Base-by-base conservation (phyloP, 64 coral and sea anemone species). In the Porites lutea region DNA sequence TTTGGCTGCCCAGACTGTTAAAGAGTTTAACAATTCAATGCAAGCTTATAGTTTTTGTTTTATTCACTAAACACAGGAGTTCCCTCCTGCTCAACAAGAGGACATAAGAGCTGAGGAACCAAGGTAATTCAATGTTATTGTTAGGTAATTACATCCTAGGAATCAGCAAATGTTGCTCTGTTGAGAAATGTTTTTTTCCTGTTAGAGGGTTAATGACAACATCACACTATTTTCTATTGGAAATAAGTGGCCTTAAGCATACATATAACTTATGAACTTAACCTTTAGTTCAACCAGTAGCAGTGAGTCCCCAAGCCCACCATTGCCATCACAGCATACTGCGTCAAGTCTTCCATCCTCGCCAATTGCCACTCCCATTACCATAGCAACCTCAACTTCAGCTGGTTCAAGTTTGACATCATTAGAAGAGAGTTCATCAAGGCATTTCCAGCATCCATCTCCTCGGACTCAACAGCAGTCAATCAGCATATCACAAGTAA, bases 361-460 rank as follows among this genome's bases (percentile, higher is more conserved):
- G 22, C 48, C 95, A 20, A 59, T 94, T 46, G 84, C 54, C 23
- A 83, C 78, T 13, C 88, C 95, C 19, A 45, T 91, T n/a, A 94
- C 92, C 16, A 81, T 94, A 55, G 95, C 95, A 37, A 90, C 95
- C 4, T 83, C 92, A 54, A 89, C 95, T 68, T 94, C 92, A 68
- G 90, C 87, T 48, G 83, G 92, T 63, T 88, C 92, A 54, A 94
- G 92, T 91, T 57, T 94, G 76, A 91, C 88, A 13, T 84, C 79
- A 53, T 58, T 91, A 44, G 95, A 97, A 69, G 95, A 97, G 61
- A 94, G 88, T 69, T 82, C 95, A 18, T 88, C 88, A 19, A 74
- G 95, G 79, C 95, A 97, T 82, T 97, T 89, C 60, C 95, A 94
- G 75, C 95, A 97, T 87, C 52, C 95, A 18, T 93, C 91, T 59